Base-by-base conservation (phyloP, 2,113 vertebrate genomes). In the Upupa epops region DNA sequence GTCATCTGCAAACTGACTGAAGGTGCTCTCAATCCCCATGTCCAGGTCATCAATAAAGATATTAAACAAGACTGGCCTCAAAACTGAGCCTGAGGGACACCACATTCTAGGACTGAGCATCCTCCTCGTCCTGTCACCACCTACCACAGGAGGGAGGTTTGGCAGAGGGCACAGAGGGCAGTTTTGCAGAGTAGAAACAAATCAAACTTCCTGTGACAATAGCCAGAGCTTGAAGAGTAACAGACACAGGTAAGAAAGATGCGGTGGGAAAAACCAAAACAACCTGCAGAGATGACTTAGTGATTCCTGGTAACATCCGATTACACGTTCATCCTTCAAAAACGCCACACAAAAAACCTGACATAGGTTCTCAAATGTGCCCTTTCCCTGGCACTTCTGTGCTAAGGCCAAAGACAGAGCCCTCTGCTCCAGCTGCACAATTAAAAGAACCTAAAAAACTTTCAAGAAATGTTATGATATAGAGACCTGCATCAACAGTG, bases 201-300 rank as follows among this genome's bases (percentile, higher is more conserved):
- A 64, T 13, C 45, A 63, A 40, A 55, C 11, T 14, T 59, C 34
- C 40, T 26, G 17, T 45, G 46, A 22, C 73, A 48, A 40, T 0
- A 73, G 29, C 4, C n/a, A 65, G 61, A 71, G 20, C 46, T 56
- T 34, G 13, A n/a, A 26, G 6, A 32, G 22, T 29, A 29, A 86
- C 45, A 77, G 32, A 0, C 0, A 26, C 26, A 52, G 31, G 13
- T 65, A 73, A 83, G 0, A 3, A 28, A 75, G 31, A 8, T 20
- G 25, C 4, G 5, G 16, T 9, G 0, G 36, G 26, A 54, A 40
- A 48, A 13, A 40, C 52, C 68, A 48, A 13, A 40, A 52, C 68
- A 55, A 8, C 4, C n/a, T 31, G 5, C 2, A 5, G 36, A 52
- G 32, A 17, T 13, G 29, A 22, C 40, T 81, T 40, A 42, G 32